phyloP scores from a whole-genome alignment of 2,888 invertebrate species.

The Rapana venosa region DNA sequence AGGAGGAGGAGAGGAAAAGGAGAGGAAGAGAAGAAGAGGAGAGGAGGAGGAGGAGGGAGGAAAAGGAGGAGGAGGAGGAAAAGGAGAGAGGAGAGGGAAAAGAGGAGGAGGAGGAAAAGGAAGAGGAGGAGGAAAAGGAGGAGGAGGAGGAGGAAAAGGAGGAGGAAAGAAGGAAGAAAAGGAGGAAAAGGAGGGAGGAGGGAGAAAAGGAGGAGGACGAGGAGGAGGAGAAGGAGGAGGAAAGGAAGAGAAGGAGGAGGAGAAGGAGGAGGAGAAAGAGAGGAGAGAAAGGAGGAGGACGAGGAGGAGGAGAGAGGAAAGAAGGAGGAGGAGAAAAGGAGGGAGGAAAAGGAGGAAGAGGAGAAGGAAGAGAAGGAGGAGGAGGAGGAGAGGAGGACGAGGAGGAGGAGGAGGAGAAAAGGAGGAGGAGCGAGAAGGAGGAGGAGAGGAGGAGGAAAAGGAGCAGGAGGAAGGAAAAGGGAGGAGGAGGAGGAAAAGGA shows the following conservation, averaged over 20 bases:
- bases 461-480: too few relatives aligned
- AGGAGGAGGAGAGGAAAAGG: neutral
- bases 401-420: too few relatives aligned
- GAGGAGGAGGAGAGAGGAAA: too few relatives aligned
- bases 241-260: neutral
- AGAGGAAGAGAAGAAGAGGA: neutral
- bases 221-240: neutral
- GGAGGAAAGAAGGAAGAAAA: neutral
- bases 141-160: neutral
- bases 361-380: neutral
- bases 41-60: neutral
- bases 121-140: neutral
- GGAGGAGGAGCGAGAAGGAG: too few relatives aligned
- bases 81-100: neutral
- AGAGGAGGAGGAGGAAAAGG: neutral
- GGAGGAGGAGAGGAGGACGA: too few relatives aligned
- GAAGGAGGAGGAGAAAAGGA: too few relatives aligned
- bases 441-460: too few relatives aligned
- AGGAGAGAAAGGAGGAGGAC: neutral
- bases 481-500: too few relatives aligned
- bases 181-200: neutral
- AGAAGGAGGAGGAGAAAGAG: neutral
- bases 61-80: neutral
- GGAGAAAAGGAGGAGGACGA: neutral
- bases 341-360: neutral